A percentile compares a stretch with the other conserved stretches of the same genome.
phyloP scores from a whole-genome alignment of 2,888 invertebrate genomes.

The Ischnura elegans region DNA sequence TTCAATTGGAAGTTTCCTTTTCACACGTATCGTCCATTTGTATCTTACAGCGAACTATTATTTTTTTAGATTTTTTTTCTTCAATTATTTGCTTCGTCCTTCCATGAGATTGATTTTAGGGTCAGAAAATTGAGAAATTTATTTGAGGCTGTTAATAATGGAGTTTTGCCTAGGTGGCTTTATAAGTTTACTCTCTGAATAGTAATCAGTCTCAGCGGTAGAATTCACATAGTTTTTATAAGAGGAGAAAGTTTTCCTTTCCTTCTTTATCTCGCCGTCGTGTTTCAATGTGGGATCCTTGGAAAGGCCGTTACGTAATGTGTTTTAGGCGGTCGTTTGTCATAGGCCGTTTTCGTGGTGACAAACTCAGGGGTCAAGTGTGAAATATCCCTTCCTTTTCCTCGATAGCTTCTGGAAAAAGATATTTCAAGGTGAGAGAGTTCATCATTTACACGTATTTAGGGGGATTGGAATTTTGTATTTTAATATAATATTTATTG shows the following conservation, averaged over 20 bases:
- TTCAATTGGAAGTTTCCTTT: too few species aligned
- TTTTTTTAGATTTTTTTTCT: too few species aligned
- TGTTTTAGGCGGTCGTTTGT: background rate
- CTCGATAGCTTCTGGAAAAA: too few species aligned
- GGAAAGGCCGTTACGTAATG: background rate
- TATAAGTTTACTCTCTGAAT: background rate
- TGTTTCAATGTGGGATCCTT: background rate
- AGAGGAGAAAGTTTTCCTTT: slow-evolving; percentile 30
- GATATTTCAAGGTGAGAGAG: too few species aligned
- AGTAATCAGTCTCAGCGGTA: background rate
- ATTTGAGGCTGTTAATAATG: background rate
- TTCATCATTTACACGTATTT: too few species aligned
- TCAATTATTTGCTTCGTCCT: background rate
- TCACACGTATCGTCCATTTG: too few species aligned
- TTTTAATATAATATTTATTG: too few species aligned
- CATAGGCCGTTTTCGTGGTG: background rate
- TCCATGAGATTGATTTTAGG: background rate
- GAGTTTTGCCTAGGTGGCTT: too few species aligned
- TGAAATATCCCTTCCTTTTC: slow-evolving; percentile 32
- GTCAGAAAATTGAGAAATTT: background rate
- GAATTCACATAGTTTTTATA: background rate
- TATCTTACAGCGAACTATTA: too few species aligned
- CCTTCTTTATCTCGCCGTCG: background rate
- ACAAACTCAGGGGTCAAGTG: background rate
- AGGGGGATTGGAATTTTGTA: too few species aligned